These are phyloP conservation scores for Potorous gilbertii DNA, from an alignment of 2,797 vertebrate genomes.

Conservation along the genomic window DNA sequence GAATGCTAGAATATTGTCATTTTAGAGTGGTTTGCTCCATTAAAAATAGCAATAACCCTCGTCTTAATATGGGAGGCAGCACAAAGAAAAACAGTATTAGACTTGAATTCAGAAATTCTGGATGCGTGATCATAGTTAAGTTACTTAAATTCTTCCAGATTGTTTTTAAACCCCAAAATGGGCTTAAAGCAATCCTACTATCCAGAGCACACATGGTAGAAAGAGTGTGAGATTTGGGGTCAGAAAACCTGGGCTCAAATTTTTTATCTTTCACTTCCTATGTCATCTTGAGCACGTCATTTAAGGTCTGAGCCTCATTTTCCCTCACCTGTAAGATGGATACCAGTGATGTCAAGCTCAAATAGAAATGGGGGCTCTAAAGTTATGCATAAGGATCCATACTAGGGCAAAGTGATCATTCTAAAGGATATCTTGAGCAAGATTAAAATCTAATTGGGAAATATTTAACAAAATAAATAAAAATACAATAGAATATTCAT, in stretches of 20 bases:
- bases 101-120: background rate
- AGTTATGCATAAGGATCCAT: background rate
- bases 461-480: background rate
- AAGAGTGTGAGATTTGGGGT: background rate
- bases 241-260: background rate
- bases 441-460: no score
- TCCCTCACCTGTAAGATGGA: background rate
- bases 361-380: background rate
- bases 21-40: background rate
- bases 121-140: background rate
- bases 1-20: background rate
- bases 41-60: background rate
- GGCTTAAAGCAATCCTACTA: background rate
- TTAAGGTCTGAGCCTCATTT: background rate
- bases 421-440: background rate
- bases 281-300: background rate
- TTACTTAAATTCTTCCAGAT: background rate
- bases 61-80: background rate
- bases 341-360: background rate
- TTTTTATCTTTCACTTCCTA: background rate
- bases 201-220: background rate
- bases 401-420: background rate
- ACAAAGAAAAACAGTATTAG: background rate
- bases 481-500: background rate
- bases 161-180: background rate